These are phyloP conservation scores for Epinotia nisella DNA, from an alignment of 2,888 invertebrate species.

Conservation along the genomic window DNA sequence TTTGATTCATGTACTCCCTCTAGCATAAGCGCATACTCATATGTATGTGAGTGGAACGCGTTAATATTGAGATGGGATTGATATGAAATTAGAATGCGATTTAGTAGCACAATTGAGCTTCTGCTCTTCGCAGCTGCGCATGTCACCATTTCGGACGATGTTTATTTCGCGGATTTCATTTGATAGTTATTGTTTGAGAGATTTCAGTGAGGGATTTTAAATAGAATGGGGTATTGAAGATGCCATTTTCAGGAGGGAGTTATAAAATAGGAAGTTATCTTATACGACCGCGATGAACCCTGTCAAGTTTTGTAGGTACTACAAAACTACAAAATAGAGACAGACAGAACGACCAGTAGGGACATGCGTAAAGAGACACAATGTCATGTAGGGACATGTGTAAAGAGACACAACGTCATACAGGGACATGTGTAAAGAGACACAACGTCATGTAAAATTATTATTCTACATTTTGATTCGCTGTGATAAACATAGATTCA, in stretches of 20 bases:
- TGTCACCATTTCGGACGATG: slow-evolving; percentile 38
- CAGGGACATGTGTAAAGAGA: too few species aligned
- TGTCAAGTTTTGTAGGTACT: background rate
- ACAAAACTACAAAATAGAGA: too few species aligned
- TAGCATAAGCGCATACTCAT: background rate
- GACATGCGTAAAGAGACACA: too few species aligned
- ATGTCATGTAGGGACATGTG: too few species aligned
- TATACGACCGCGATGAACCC: background rate
- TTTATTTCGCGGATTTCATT: slow-evolving; percentile 38
- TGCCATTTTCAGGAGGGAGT: background rate
- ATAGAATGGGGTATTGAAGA: slow-evolving; percentile 2
- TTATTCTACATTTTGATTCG: too few species aligned
- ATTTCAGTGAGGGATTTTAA: slow-evolving; percentile 24
- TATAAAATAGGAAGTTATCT: background rate
- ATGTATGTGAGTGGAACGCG: background rate
- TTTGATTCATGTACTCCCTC: background rate
- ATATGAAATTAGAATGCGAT: background rate
- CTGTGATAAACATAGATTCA: too few species aligned
- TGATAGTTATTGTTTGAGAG: slow-evolving; percentile 36
- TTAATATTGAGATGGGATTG: background rate
- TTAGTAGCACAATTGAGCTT: background rate
- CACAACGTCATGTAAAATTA: too few species aligned
- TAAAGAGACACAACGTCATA: too few species aligned
- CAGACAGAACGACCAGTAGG: too few species aligned
- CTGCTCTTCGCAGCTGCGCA: slow-evolving; percentile 27